A percentile compares a stretch with the other conserved stretches of the same genome.
Conservation (phyloP, 1,140 invertebrate species). For the Acromyrmex charruanus region DNA sequence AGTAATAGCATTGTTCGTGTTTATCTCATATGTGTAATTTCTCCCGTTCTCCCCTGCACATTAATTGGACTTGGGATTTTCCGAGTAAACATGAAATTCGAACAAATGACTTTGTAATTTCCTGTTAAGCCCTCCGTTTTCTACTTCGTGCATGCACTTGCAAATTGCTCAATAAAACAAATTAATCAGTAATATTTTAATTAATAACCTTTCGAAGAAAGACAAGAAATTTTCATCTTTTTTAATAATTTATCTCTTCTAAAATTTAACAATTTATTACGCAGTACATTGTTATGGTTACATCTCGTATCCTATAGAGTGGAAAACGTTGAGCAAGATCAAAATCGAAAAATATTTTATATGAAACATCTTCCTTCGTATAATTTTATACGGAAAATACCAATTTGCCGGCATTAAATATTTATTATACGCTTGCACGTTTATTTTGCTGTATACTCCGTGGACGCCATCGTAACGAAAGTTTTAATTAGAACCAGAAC, state of each 20-base stretch:
- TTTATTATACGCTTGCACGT: slow-evolving; percentile 34
- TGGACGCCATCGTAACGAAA: background rate
- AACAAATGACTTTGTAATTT: background rate
- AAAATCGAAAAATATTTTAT: background rate
- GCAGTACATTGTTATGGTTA: background rate
- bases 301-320: background rate
- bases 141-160: background rate
- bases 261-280: background rate
- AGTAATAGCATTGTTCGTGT: no score
- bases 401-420: background rate
- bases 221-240: background rate
- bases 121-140: background rate
- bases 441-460: background rate
- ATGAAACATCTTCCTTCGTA: background rate
- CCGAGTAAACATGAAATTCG: background rate
- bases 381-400: background rate
- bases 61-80: background rate
- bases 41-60: background rate
- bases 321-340: background rate
- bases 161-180: background rate
- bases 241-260: background rate
- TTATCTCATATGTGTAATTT: background rate
- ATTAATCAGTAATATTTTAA: background rate
- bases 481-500: slow-evolving; percentile 42
- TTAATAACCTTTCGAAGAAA: background rate